phyloP scores from a whole-genome alignment of 1,140 invertebrate species.

The Orius insidiosus region DNA sequence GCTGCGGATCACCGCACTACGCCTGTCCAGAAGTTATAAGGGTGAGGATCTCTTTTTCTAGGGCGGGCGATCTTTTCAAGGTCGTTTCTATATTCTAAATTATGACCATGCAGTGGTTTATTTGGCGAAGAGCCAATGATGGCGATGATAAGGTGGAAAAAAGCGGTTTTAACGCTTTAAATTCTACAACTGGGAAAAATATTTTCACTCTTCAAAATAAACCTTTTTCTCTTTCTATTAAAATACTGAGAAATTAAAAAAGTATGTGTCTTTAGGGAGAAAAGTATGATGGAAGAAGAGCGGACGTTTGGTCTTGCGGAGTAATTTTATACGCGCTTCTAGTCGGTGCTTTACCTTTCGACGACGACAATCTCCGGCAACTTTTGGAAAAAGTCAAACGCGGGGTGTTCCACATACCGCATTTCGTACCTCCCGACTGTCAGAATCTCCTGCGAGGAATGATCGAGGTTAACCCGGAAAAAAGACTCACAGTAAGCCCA shows the following conservation, averaged over 20 bases:
- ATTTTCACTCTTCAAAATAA: too few relatives aligned
- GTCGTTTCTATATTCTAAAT: background rate
- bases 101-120: too few relatives aligned
- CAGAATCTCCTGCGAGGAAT: slow-evolving; percentile 93
- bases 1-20: slow-evolving; percentile 98
- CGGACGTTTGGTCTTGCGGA: slow-evolving; percentile 98
- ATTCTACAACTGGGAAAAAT: background rate
- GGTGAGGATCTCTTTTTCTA: slow-evolving; percentile 42
- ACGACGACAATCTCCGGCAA: slow-evolving; percentile 97
- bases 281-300: slow-evolving; percentile 96
- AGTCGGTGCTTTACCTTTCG: slow-evolving; percentile 96
- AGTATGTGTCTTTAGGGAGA: slow-evolving; percentile 62
- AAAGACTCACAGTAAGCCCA: slow-evolving; percentile 76
- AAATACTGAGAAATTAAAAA: too few relatives aligned
- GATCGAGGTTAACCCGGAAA: slow-evolving; percentile 98
- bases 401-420: slow-evolving; percentile 97
- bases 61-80: too few relatives aligned
- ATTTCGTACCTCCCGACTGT: slow-evolving; percentile 98
- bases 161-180: too few relatives aligned
- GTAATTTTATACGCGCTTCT: slow-evolving; percentile 97
- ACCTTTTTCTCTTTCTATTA: too few relatives aligned
- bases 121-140: too few relatives aligned
- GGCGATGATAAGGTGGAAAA: background rate
- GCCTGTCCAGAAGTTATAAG: slow-evolving; percentile 99
- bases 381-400: slow-evolving; percentile 98